Evolutionary conservation across 2,797 vertebrate genomes (phyloP), one percentile per base, ranked within the genome.

Genomic region (Pipistrellus nathusii): DNA sequence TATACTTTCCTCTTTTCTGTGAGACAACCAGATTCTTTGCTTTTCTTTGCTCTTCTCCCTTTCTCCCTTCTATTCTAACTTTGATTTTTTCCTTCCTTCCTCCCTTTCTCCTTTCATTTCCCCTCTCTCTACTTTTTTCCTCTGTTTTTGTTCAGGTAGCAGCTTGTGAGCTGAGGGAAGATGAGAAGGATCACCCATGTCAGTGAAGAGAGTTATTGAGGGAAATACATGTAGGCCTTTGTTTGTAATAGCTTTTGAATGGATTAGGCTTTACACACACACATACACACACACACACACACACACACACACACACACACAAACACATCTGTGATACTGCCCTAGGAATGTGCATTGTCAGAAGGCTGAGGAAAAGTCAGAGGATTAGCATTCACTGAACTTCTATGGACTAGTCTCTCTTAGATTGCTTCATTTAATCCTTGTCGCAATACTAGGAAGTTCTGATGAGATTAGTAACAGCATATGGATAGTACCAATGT

Each of bases 1-100:
- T 72, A 73, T 96, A 92, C 86, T 82, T 97, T 96, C 93, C 57
- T 84, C 48, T 95, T 97, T 97, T 94, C 94, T 94, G 81, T 3
- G 17, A 92, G 48, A 1, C 10, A 92, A 91, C 87, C 93, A 96
- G 93, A 27, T 25, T 87, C 83, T 57, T 55, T 35, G 51, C n/a
- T 51, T 66, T 46, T 38, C 44, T 76, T 27, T 73, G 3, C 30
- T 86, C 23, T 53, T 17, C 14, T 82, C 64, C 25, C 11, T 57
- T 1, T 38, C 44, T 86, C 14, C 8, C 5, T 62, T n/a, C 20
- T 20, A 38, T 69, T 20, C 17, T 32, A 35, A 6, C 1, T 35
- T 51, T 5, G 44, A 21, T 41, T 44, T 69, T 71, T 71, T 76
- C 7, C 48, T 88, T 17, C 59, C 35, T 91, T 85, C 12, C 23